Conservation (phyloP, 2,888 invertebrate genomes). For the Cantharis rufa region DNA sequence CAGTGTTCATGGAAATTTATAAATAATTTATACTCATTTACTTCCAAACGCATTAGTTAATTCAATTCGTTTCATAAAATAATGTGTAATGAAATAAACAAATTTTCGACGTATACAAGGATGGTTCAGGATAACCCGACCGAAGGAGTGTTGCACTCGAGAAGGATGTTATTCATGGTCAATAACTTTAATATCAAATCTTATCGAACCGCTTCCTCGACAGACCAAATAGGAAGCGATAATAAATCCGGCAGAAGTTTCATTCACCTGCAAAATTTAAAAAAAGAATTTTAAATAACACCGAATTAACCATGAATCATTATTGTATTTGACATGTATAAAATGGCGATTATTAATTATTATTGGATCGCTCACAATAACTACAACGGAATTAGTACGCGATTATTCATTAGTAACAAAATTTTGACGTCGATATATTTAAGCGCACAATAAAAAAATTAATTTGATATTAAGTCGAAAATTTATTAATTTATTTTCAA, state of each 20-base stretch:
- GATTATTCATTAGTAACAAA: neutral
- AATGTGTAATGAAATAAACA: neutral
- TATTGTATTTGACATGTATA: neutral
- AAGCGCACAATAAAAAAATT: neutral
- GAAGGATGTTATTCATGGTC: neutral
- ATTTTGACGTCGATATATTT: neutral
- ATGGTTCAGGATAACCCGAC: neutral
- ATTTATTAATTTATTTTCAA: neutral
- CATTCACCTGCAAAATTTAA: neutral
- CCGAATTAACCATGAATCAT: neutral
- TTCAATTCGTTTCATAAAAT: neutral
- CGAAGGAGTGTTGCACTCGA: neutral
- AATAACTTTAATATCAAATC: neutral
- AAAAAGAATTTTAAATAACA: neutral
- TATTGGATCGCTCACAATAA: neutral
- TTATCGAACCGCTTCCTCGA: neutral
- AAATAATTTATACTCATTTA: neutral
- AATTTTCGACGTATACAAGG: neutral
- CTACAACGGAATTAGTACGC: neutral
- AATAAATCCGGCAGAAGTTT: neutral
- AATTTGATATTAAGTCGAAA: neutral
- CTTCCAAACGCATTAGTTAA: neutral
- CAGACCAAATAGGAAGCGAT: neutral
- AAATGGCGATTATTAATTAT: neutral
- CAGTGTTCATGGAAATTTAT: neutral